These are phyloP conservation scores for Lithophane ornitopus DNA, from an alignment of 2,888 invertebrate genomes.

Conservation along the genomic window DNA sequence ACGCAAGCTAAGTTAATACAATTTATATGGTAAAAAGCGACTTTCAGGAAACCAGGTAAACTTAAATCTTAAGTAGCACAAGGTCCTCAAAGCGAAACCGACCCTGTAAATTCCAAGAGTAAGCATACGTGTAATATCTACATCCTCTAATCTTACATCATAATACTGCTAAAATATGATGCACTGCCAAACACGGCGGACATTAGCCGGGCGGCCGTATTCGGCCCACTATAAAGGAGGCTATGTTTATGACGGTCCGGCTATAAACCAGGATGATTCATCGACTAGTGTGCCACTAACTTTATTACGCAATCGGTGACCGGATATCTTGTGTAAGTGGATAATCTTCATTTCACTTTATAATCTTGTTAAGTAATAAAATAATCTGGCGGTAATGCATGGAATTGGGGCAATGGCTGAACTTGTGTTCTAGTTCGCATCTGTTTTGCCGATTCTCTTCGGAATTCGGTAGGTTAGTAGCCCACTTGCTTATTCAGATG, in stretches of 20 bases:
- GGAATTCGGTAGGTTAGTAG: background rate
- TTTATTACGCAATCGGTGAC: slow-evolving; percentile 64
- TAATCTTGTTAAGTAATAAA: slow-evolving; percentile 55
- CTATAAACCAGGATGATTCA: slow-evolving; percentile 65
- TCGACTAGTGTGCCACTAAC: slow-evolving; percentile 59
- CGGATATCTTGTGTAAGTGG: slow-evolving; percentile 62
- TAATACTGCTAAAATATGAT: slow-evolving; percentile 60
- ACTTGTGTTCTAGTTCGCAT: slow-evolving; percentile 17
- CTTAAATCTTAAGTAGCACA: background rate
- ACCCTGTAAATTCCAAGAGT: slow-evolving; percentile 30
- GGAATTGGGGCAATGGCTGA: slow-evolving; percentile 33
- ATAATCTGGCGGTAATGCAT: slow-evolving; percentile 43
- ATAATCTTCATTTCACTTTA: slow-evolving; percentile 64
- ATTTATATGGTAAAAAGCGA: too few relatives aligned
- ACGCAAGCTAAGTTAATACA: too few relatives aligned
- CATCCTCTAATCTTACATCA: slow-evolving; percentile 52
- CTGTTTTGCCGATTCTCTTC: slow-evolving; percentile 17
- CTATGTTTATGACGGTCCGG: slow-evolving; percentile 62
- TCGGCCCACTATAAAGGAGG: slow-evolving; percentile 61
- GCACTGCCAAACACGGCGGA: slow-evolving; percentile 52
- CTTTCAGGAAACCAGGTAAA: background rate
- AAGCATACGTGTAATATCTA: slow-evolving; percentile 51
- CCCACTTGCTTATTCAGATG: slow-evolving; percentile 2
- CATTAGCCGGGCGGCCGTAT: slow-evolving; percentile 54
- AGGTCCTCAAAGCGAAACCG: background rate